phyloP scores from a whole-genome alignment of 2,797 vertebrate species.

The Neopelma chrysocephalum region DNA sequence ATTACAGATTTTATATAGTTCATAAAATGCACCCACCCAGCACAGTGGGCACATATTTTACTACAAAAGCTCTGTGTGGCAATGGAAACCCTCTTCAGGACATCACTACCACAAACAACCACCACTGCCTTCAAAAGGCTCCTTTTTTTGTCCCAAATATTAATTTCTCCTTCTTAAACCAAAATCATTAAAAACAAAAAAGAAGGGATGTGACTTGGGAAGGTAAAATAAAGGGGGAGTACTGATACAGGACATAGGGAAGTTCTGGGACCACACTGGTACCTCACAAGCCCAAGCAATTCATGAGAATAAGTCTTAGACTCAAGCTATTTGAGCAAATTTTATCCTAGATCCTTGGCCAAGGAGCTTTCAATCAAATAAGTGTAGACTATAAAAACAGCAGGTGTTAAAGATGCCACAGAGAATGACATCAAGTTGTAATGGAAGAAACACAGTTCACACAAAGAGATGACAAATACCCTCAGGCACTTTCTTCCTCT shows the following conservation, averaged over 20 bases:
- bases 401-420: background rate
- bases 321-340: background rate
- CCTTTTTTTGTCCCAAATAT: background rate
- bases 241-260: background rate
- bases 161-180: background rate
- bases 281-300: background rate
- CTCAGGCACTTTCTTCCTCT: conserved; percentile 3
- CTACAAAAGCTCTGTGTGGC: background rate
- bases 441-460: conserved; percentile 11
- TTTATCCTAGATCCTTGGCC: background rate
- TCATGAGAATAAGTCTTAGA: background rate
- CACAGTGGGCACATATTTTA: background rate
- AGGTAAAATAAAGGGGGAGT: background rate
- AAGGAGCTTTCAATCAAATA: background rate
- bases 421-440: background rate
- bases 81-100: background rate
- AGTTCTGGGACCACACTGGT: background rate
- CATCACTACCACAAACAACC: background rate
- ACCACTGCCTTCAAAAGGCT: background rate
- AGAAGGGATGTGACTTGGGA: background rate
- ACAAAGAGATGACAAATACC: conserved; percentile 13
- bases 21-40: background rate
- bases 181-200: background rate
- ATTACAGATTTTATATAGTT: background rate
- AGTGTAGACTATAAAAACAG: background rate